phyloP scores from a whole-genome alignment of 2,888 invertebrate species.

The Hofmannophila pseudospretella region DNA sequence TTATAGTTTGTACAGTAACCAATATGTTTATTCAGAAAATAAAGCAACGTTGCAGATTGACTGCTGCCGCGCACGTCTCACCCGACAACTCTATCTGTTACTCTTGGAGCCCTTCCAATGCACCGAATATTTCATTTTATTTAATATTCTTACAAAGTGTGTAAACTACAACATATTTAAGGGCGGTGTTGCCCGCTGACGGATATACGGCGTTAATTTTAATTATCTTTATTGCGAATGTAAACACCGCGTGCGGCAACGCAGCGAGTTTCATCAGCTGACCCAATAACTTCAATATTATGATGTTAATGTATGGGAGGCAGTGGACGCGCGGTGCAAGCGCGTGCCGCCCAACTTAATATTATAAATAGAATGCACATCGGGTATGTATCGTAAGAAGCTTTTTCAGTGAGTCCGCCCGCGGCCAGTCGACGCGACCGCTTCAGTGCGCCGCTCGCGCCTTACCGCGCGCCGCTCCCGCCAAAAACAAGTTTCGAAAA shows the following conservation, averaged over 20 bases:
- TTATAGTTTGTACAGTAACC: slow-evolving; percentile 47
- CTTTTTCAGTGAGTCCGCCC: slow-evolving; percentile 60
- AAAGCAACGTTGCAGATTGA: slow-evolving; percentile 42
- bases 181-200: slow-evolving; percentile 13
- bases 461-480: slow-evolving; percentile 34
- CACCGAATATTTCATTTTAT: slow-evolving; percentile 28
- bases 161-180: slow-evolving; percentile 13
- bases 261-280: slow-evolving; percentile 55
- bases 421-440: slow-evolving; percentile 62
- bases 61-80: slow-evolving; percentile 22
- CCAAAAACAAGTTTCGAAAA: slow-evolving; percentile 41
- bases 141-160: slow-evolving; percentile 26
- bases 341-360: slow-evolving; percentile 65
- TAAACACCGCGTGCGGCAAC: slow-evolving; percentile 24
- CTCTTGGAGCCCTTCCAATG: slow-evolving; percentile 57
- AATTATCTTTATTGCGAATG: slow-evolving; percentile 30
- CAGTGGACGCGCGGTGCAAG: slow-evolving; percentile 48
- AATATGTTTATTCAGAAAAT: slow-evolving; percentile 65
- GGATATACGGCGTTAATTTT: slow-evolving; percentile 26
- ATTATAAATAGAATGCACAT: slow-evolving; percentile 74
- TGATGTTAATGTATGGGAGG: slow-evolving; percentile 48
- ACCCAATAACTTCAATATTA: slow-evolving; percentile 69
- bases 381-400: slow-evolving; percentile 66
- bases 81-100: too few species aligned
- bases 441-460: slow-evolving; percentile 59